phyloP scores from a whole-genome alignment of 2,113 vertebrate genomes.

The Myotis yumanensis region DNA sequence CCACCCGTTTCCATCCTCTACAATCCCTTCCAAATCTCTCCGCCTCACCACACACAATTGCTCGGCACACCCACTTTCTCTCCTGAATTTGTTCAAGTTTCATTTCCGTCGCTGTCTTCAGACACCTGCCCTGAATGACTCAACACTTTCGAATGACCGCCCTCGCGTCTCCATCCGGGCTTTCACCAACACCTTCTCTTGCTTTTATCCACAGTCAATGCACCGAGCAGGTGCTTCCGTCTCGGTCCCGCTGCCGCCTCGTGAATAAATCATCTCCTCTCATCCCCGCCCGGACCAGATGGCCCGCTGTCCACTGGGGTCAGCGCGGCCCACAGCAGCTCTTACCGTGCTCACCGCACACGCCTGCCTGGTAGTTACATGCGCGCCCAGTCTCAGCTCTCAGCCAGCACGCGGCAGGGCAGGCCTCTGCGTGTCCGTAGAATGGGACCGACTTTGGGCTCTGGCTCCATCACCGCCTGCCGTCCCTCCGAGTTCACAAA shows the following conservation, averaged over 20 bases:
- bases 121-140: neutral
- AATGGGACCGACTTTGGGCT: neutral
- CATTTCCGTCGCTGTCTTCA: neutral
- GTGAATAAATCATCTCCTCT: neutral
- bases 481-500: neutral
- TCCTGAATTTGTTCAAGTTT: neutral
- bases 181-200: neutral
- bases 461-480: fast-evolving
- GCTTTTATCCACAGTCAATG: neutral
- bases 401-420: too few relatives aligned
- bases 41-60: fast-evolving
- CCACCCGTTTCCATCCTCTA: neutral
- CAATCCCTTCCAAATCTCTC: neutral
- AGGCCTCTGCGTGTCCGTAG: neutral
- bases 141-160: neutral
- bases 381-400: neutral
- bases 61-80: neutral
- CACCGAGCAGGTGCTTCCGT: too few relatives aligned
- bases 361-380: fast-evolving
- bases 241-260: neutral
- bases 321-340: too few relatives aligned
- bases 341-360: fast-evolving
- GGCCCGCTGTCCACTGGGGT: neutral
- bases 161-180: fast-evolving
- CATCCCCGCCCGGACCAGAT: neutral